Evolutionary conservation across 2,113 vertebrate genomes (phyloP).

Genomic region (Himantopus leucocephalus): DNA sequence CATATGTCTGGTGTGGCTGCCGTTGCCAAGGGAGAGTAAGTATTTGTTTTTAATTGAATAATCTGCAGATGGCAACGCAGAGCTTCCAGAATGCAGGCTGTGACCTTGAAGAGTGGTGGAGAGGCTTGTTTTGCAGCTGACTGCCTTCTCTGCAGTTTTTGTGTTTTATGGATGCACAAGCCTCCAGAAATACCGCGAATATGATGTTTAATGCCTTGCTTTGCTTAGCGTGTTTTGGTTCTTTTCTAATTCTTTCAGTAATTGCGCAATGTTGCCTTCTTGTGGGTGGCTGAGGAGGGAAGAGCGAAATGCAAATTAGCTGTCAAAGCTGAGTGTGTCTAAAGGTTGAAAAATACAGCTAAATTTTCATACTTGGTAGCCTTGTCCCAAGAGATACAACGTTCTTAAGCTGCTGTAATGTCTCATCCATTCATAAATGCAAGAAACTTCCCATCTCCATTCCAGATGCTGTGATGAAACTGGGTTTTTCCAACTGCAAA

Average conservation of each 20-base stretch:
- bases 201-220: neutral
- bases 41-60: slow-evolving; percentile 68
- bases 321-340: neutral
- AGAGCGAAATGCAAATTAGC: neutral
- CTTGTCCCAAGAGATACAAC: neutral
- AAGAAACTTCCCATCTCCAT: neutral
- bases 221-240: neutral
- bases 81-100: slow-evolving; percentile 37
- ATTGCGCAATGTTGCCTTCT: neutral
- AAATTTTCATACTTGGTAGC: neutral
- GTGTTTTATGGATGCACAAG: neutral
- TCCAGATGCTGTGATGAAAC: neutral
- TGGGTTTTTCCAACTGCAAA: neutral
- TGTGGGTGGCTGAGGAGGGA: neutral
- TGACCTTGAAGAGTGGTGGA: slow-evolving; percentile 40
- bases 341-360: neutral
- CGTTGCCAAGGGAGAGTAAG: slow-evolving; percentile 49
- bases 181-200: neutral
- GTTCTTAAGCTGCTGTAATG: neutral
- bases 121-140: slow-evolving; percentile 40
- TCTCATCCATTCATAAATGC: neutral
- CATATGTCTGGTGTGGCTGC: slow-evolving; percentile 14
- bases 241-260: neutral
- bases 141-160: neutral
- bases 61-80: slow-evolving; percentile 54